Evolutionary conservation across 2,797 vertebrate genomes (phyloP).

Genomic region (Pampus argenteus): DNA sequence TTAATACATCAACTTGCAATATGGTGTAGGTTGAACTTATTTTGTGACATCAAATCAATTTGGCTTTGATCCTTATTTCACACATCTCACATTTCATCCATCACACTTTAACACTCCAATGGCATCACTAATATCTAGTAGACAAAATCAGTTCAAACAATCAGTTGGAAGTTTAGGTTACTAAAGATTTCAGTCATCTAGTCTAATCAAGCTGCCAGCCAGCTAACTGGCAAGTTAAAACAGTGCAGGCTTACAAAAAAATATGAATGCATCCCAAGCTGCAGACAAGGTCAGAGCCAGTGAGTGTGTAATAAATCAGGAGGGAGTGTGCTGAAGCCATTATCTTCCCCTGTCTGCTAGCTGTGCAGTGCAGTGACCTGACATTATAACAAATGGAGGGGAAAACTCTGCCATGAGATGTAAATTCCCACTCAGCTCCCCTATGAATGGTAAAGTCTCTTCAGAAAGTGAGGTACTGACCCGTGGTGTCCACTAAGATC

Average conservation of each 20-base stretch:
- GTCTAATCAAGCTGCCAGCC: no score
- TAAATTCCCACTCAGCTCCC: slow-evolving; percentile 90
- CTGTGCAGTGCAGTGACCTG: slow-evolving; percentile 92
- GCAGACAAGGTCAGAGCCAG: slow-evolving; percentile 92
- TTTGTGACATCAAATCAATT: no score
- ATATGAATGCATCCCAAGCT: slow-evolving; percentile 83
- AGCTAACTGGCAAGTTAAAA: slow-evolving; percentile 48
- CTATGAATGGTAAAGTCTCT: slow-evolving; percentile 89
- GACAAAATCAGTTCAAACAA: no score
- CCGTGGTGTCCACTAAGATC: slow-evolving; percentile 91
- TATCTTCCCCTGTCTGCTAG: slow-evolving; percentile 89
- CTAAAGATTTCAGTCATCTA: no score
- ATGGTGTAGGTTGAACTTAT: no score
- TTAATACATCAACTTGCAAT: no score
- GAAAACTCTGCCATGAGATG: slow-evolving; percentile 92
- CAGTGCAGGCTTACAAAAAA: slow-evolving; percentile 55
- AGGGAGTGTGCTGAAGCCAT: slow-evolving; percentile 86
- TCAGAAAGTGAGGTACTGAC: slow-evolving; percentile 88
- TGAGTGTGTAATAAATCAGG: slow-evolving; percentile 91
- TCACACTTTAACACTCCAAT: no score
- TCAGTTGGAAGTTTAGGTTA: no score
- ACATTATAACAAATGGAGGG: slow-evolving; percentile 96
- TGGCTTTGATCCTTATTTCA: no score
- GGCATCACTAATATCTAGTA: no score
- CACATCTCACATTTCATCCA: no score